Evolutionary conservation across 64 coral and sea anemone genomes (phyloP).

Genomic region (Trachythela sp.): DNA sequence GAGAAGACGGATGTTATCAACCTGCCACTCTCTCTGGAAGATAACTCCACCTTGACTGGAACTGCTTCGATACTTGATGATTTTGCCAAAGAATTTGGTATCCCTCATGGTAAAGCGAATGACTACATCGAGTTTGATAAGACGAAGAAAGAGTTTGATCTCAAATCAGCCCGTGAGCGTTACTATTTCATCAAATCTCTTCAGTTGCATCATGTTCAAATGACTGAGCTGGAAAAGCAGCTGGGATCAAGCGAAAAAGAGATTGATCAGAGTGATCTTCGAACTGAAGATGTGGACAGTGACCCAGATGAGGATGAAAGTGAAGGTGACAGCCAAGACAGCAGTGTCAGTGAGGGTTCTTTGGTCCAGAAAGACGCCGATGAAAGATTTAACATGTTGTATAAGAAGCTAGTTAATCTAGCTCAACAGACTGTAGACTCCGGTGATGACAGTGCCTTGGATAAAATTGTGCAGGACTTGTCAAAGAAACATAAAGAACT

Average conservation of each 20-base stretch:
- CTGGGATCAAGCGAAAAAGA: background rate
- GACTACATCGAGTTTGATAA: background rate
- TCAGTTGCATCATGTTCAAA: constrained; percentile 5
- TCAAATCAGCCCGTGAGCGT: background rate
- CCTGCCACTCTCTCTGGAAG: background rate
- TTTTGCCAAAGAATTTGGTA: background rate
- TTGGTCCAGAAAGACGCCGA: background rate
- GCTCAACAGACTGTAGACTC: background rate
- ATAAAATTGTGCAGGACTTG: background rate
- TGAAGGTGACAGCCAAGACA: background rate
- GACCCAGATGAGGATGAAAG: background rate
- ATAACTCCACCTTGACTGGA: constrained; percentile 22
- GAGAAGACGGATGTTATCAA: background rate
- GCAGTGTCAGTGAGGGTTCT: background rate
- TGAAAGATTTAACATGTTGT: background rate
- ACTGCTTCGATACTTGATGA: constrained; percentile 5
- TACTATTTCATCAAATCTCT: background rate
- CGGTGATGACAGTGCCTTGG: background rate
- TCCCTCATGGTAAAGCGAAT: background rate
- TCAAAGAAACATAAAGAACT: background rate
- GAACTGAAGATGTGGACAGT: background rate
- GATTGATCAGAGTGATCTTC: background rate
- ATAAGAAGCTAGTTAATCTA: background rate
- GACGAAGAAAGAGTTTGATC: background rate
- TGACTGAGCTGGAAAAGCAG: background rate